phyloP scores from a whole-genome alignment of 2,113 vertebrate genomes.

The Lathamus discolor region DNA sequence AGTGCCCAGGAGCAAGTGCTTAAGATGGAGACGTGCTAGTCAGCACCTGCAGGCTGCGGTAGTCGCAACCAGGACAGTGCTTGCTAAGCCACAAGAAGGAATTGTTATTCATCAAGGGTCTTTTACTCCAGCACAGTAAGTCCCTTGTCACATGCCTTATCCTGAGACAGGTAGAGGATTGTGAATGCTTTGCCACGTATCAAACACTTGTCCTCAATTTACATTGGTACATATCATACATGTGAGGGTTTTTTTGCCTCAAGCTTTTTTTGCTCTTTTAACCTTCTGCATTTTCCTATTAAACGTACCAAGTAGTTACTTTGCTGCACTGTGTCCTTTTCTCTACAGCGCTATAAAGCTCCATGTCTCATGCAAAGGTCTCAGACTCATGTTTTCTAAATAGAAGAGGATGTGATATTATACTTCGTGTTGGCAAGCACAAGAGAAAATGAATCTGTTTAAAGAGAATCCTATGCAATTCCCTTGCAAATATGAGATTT shows the following conservation, averaged over 20 bases:
- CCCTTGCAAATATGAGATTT: conserved; percentile 61
- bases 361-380: background rate
- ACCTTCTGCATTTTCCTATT: background rate
- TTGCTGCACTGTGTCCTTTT: background rate
- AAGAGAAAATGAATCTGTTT: conserved; percentile 3
- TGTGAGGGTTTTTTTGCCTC: background rate
- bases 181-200: background rate
- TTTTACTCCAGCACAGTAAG: background rate
- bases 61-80: background rate
- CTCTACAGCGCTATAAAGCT: background rate
- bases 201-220: background rate
- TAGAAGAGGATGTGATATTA: background rate
- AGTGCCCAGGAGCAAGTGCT: background rate
- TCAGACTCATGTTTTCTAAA: background rate
- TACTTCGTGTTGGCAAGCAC: background rate
- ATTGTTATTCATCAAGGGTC: background rate
- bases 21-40: background rate
- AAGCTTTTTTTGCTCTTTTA: background rate
- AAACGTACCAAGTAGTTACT: background rate
- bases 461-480: conserved; percentile 30
- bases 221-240: background rate
- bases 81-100: background rate
- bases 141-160: background rate
- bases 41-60: background rate
- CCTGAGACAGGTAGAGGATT: background rate